Percentiles rank a stretch among this genome's conserved stretches.
These are phyloP conservation scores for Brachypalpus laphriformis DNA, from an alignment of 2,888 invertebrate genomes.

Conservation along the genomic window DNA sequence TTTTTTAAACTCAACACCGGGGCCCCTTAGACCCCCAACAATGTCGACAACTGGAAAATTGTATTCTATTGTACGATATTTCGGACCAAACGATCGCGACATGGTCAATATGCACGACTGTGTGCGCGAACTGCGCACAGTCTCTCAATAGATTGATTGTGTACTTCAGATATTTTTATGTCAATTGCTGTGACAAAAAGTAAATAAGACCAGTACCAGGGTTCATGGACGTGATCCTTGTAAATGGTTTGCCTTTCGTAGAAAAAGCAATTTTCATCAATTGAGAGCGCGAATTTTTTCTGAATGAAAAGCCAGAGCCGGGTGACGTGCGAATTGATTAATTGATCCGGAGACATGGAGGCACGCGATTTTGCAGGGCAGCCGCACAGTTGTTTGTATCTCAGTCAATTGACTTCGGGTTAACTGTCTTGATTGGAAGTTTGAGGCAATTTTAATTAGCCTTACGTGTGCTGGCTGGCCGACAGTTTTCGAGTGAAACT, in stretches of 20 bases:
- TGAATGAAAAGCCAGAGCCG: conserved; percentile 31
- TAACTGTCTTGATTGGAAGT: conserved; percentile 70
- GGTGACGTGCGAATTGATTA: conserved; percentile 69
- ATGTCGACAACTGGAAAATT: conserved; percentile 11
- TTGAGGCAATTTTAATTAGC: conserved; percentile 69
- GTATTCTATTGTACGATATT: conserved; percentile 51
- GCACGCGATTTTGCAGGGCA: conserved; percentile 52
- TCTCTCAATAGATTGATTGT: conserved; percentile 30
- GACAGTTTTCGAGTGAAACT: conserved; percentile 52
- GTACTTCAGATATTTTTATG: conserved; percentile 48
- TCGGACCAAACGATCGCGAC: neutral
- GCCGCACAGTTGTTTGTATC: conserved; percentile 15
- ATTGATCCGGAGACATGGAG: conserved; percentile 54
- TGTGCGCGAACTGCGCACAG: neutral
- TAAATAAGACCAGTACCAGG: conserved; percentile 1
- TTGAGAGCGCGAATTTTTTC: conserved; percentile 35
- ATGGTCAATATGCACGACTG: conserved; percentile 16
- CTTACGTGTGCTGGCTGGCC: conserved; percentile 43
- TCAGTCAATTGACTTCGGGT: conserved; percentile 68
- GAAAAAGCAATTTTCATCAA: conserved; percentile 56
- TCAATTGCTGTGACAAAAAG: conserved; percentile 49
- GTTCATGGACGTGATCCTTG: conserved; percentile 69
- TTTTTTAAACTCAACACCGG: conserved; percentile 8
- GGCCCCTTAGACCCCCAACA: neutral
- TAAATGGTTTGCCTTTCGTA: conserved; percentile 31